Percentiles rank a stretch among this genome's conserved stretches.
These are phyloP conservation scores for Nasonia longicornis DNA, from an alignment of 1,140 invertebrate species.

Conservation along the genomic window DNA sequence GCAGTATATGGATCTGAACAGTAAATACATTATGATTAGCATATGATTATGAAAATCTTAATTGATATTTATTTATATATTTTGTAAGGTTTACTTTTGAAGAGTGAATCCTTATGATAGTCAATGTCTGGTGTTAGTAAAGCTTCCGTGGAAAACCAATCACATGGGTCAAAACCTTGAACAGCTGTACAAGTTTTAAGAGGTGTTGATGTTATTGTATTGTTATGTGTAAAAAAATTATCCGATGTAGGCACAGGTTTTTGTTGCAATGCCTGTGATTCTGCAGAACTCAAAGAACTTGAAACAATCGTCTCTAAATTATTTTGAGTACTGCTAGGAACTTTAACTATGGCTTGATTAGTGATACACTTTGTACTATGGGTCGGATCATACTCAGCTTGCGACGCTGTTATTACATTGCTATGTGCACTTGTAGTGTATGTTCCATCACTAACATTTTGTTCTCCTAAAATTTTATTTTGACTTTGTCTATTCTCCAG, in stretches of 20 bases:
- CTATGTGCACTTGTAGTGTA: background rate
- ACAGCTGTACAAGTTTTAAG: slow-evolving; percentile 30
- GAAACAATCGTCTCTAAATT: background rate
- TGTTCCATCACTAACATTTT: background rate
- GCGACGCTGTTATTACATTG: background rate
- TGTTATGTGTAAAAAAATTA: slow-evolving; percentile 31
- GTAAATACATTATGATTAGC: slow-evolving; percentile 6
- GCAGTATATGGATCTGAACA: slow-evolving; percentile 29
- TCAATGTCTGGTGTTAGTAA: slow-evolving; percentile 10
- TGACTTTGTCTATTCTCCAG: background rate
- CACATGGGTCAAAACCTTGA: slow-evolving; percentile 34
- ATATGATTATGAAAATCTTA: background rate
- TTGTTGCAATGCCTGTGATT: slow-evolving; percentile 20
- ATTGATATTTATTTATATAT: background rate
- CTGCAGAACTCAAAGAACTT: background rate
- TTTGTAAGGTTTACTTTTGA: slow-evolving; percentile 8
- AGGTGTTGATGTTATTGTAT: slow-evolving; percentile 34
- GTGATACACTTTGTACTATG: background rate
- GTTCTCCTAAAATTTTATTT: background rate
- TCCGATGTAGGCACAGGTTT: slow-evolving; percentile 2
- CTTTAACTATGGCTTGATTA: background rate
- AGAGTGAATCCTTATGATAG: background rate
- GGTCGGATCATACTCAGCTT: background rate
- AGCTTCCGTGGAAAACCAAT: slow-evolving; percentile 35
- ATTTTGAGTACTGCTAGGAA: background rate